Percentiles rank a stretch among this genome's conserved stretches.
Conservation (phyloP, 2,113 vertebrate species). For the Brevimyrus niger region DNA sequence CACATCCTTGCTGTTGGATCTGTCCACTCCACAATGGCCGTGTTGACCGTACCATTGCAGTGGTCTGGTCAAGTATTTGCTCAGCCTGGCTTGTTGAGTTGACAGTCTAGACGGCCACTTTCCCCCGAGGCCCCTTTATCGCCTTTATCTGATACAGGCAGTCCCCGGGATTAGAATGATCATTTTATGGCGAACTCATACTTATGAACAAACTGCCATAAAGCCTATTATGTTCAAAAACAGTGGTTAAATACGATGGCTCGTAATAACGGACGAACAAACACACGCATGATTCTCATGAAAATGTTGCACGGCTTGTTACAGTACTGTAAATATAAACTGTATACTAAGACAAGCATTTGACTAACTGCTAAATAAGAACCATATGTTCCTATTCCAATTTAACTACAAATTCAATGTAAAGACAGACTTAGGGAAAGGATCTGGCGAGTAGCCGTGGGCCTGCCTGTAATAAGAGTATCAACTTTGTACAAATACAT, state of each 20-base stretch:
- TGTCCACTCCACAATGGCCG: neutral
- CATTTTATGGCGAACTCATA: neutral
- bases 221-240: neutral
- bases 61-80: slow-evolving; percentile 24
- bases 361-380: neutral
- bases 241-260: neutral
- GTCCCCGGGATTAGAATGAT: neutral
- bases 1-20: neutral
- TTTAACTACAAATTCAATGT: neutral
- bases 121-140: neutral
- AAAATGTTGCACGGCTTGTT: neutral
- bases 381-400: neutral
- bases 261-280: neutral
- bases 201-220: neutral
- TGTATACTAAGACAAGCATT: neutral
- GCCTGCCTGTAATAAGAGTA: too few relatives aligned
- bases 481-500: too few relatives aligned
- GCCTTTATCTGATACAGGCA: neutral
- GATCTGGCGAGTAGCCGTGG: neutral
- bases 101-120: neutral
- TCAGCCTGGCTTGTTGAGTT: neutral
- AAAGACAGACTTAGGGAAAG: neutral
- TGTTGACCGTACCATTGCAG: neutral
- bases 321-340: neutral
- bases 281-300: too few relatives aligned